These are phyloP conservation scores for Apis cerana DNA, from an alignment of 1,140 invertebrate genomes.

Conservation along the genomic window DNA sequence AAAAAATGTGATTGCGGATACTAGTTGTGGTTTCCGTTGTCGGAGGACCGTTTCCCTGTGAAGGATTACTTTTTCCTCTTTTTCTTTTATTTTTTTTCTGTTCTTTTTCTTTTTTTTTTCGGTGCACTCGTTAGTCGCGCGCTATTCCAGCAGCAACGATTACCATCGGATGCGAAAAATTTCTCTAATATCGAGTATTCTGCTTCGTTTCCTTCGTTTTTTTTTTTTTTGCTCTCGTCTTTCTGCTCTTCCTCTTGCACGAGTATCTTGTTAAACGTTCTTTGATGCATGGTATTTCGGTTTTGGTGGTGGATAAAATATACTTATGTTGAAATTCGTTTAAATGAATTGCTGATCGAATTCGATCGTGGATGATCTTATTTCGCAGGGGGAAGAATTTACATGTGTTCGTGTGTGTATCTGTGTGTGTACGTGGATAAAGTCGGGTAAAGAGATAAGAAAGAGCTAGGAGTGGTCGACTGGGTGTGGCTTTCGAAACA, in stretches of 20 bases:
- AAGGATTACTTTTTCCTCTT: constrained; percentile 32
- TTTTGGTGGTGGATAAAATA: not conserved
- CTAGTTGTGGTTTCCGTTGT: constrained; percentile 37
- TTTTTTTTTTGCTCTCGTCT: not conserved
- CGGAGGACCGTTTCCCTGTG: constrained; percentile 14
- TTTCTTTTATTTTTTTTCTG: no score
- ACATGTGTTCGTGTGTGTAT: not conserved
- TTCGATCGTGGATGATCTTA: not conserved
- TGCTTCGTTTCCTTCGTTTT: not conserved
- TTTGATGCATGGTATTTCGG: not conserved
- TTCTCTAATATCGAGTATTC: not conserved
- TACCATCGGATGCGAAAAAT: not conserved
- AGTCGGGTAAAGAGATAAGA: constrained; percentile 26
- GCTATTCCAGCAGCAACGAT: not conserved
- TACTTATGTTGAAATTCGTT: not conserved
- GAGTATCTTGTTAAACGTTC: not conserved
- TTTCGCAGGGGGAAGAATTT: not conserved
- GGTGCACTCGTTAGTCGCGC: not conserved
- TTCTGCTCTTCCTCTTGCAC: no score
- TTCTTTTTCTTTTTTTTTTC: not conserved
- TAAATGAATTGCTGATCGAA: not conserved
- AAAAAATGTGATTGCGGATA: constrained; percentile 47
- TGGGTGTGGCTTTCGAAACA: constrained; percentile 53
- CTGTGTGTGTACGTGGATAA: constrained; percentile 26
- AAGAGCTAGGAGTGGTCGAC: constrained; percentile 47